A percentile compares a stretch with the other conserved stretches of the same genome.
phyloP scores from a whole-genome alignment of 2,888 invertebrate species.

The Nomada hirtipes region DNA sequence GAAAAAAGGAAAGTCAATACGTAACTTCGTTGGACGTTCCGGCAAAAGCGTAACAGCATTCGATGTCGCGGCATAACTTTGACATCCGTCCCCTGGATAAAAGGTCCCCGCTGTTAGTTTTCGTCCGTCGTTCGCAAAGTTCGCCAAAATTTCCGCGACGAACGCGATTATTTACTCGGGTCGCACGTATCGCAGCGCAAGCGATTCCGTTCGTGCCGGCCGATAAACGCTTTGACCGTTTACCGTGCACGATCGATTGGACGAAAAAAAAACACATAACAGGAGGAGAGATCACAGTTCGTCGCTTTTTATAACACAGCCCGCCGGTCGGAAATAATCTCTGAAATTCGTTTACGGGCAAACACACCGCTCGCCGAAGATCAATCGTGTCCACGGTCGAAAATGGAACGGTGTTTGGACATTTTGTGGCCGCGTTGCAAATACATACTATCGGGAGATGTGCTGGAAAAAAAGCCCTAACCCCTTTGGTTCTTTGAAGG shows the following conservation, averaged over 20 bases:
- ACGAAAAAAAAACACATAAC: constrained; percentile 9
- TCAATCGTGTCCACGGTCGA: constrained; percentile 26
- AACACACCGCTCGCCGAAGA: constrained; percentile 34
- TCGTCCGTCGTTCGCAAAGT: neutral
- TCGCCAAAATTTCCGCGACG: constrained; percentile 27
- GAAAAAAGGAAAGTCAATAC: too few relatives aligned
- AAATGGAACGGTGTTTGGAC: constrained; percentile 1
- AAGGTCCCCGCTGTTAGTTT: neutral
- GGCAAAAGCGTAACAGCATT: neutral
- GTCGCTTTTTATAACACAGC: constrained; percentile 48
- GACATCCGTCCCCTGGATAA: neutral
- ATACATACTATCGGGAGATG: neutral
- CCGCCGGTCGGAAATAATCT: constrained; percentile 51
- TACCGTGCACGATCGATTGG: constrained; percentile 44
- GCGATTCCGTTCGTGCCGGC: constrained; percentile 39
- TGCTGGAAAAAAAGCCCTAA: too few relatives aligned
- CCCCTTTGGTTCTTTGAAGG: too few relatives aligned
- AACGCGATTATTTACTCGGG: constrained; percentile 47
- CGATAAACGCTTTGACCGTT: constrained; percentile 48
- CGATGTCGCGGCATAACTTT: neutral
- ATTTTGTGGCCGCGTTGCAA: neutral
- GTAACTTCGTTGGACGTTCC: neutral
- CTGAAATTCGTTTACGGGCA: constrained; percentile 54
- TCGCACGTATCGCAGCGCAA: constrained; percentile 39
- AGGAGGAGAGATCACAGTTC: constrained; percentile 49